Conservation (phyloP, 2,797 vertebrate genomes). For the Darevskia nairensis region DNA sequence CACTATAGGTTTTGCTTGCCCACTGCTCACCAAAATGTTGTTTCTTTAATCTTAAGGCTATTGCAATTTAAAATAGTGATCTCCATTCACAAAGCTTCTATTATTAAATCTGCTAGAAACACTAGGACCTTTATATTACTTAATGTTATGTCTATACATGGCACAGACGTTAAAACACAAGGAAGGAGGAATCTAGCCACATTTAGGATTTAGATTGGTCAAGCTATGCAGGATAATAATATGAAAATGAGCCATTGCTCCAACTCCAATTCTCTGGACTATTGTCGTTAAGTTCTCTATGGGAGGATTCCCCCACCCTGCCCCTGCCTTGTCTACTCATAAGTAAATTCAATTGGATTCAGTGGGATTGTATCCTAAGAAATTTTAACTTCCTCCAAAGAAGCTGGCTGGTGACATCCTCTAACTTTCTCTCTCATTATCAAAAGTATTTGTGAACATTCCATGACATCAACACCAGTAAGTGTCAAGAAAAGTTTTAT, state of each 20-base stretch:
- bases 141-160: not conserved
- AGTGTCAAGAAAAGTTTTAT: too few relatives aligned
- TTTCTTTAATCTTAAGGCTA: not conserved
- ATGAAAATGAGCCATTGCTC: not conserved
- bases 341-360: not conserved
- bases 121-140: not conserved
- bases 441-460: not conserved
- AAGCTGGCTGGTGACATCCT: too few relatives aligned
- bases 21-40: not conserved
- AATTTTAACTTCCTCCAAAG: not conserved
- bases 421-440: not conserved
- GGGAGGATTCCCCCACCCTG: not conserved
- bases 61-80: not conserved
- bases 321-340: not conserved
- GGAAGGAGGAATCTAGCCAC: not conserved
- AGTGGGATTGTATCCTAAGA: not conserved
- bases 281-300: not conserved
- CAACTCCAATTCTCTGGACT: not conserved
- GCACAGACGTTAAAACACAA: not conserved
- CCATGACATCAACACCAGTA: not conserved
- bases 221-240: not conserved
- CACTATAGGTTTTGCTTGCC: fast-evolving
- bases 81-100: not conserved
- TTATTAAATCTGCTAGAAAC: not conserved
- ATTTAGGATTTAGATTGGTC: not conserved